Base-by-base conservation (phyloP, 2,113 vertebrate genomes). In the Myotis davidii region DNA sequence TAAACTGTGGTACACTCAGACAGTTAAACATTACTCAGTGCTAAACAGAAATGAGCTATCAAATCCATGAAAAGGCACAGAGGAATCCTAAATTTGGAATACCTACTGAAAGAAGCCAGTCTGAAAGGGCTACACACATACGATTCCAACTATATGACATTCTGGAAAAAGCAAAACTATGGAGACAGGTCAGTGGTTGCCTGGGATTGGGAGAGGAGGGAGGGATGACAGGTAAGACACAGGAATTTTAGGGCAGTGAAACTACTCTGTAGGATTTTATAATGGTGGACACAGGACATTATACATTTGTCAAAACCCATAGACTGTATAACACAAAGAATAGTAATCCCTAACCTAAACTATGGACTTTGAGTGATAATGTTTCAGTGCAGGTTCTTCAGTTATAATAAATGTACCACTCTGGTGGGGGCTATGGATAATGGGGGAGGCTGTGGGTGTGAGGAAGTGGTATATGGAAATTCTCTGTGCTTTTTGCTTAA, bases 381-480 rank as follows among this genome's bases (percentile, higher is more conserved):
- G 4, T 3, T 14, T 56, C 17, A 25, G 1, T 27, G 8, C 2
- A 23, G 52, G 54, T 45, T 73, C n/a, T 54, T 29, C 6, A 54
- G 0, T 1, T 72, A 7, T 27, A 13, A n/a, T 5, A 14, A 2
- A 69, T 2, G 25, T 6, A n/a, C 50, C 52, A 23, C 14, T 37
- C 37, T 21, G 13, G 25, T 17, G 9, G 14, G 3, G 11, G 42
- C 14, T 18, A 21, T 12, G 77, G 27, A 54, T 12, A 20, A 39
- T 17, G 20, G 42, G 10, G 5, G 37, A 32, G 25, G 42, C 12
- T 17, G 21, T 18, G 39, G n/a, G 23, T 27, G 5, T 23, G 1
- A 74, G 10, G 6, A 4, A 27, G 39, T 61, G 18, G 21, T 56
- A 21, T 27, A 23, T 13, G 11, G 37, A 21, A 64, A 42, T 18